Conservation (phyloP, 2,797 vertebrate species). For the Parauchenoglanis punctatus region DNA sequence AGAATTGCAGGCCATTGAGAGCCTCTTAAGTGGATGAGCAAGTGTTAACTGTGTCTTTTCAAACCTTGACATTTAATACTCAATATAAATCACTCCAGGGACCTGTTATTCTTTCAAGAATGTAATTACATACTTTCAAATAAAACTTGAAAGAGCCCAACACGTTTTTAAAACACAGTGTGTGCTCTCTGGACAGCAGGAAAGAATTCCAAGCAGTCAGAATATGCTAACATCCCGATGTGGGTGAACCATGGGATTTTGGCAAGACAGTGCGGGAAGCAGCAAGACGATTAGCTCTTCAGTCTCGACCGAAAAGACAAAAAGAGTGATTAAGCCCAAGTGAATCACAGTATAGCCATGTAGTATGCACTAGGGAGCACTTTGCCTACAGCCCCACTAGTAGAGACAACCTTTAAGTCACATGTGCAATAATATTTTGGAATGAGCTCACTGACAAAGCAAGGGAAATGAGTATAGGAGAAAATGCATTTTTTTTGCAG, state of each 20-base stretch:
- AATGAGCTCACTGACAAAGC: constrained; percentile 33
- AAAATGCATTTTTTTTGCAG: not conserved
- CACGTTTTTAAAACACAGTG: constrained; percentile 97
- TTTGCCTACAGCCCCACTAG: constrained; percentile 7
- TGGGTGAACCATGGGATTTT: constrained; percentile 77
- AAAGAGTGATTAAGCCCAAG: constrained; percentile 28
- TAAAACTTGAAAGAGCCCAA: constrained; percentile 99
- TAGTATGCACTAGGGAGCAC: not conserved
- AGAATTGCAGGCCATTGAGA: constrained; percentile 61
- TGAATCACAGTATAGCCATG: constrained; percentile 10
- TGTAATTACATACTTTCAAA: constrained; percentile 99
- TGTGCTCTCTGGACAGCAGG: constrained; percentile 88
- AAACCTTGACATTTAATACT: constrained; percentile 93
- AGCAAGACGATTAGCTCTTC: constrained; percentile 26
- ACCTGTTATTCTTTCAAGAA: constrained; percentile 97
- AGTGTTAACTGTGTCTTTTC: constrained; percentile 90
- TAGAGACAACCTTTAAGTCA: constrained; percentile 12
- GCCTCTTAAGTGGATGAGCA: constrained; percentile 63
- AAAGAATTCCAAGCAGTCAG: constrained; percentile 97
- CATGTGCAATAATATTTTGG: constrained; percentile 21
- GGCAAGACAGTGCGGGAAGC: constrained; percentile 46
- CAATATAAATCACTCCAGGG: constrained; percentile 90
- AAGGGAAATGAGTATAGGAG: not conserved
- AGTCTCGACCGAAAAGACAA: constrained; percentile 17
- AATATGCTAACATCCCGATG: constrained; percentile 94